These are phyloP conservation scores for Radopholus similis DNA, from an alignment of 1,140 invertebrate species.

Conservation along the genomic window DNA sequence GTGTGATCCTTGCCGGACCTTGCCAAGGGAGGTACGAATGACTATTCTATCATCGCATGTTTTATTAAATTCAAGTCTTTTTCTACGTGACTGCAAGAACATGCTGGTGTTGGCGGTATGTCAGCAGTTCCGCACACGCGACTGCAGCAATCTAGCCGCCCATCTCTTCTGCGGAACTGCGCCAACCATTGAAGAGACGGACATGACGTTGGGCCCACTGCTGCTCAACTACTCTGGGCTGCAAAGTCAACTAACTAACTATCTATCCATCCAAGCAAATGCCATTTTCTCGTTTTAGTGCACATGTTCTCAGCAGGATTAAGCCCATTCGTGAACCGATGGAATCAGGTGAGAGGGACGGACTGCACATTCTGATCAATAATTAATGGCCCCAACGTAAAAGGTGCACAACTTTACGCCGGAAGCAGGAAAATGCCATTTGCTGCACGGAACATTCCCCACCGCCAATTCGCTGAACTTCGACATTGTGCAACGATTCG, in stretches of 20 bases:
- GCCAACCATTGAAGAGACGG: slow-evolving; percentile 46
- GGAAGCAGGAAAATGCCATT: slow-evolving; percentile 19
- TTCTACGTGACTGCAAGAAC: slow-evolving; percentile 39
- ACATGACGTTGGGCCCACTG: slow-evolving; percentile 27
- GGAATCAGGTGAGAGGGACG: slow-evolving; percentile 10
- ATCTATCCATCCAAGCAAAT: background rate
- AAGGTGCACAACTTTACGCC: slow-evolving; percentile 43
- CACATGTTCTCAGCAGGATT: slow-evolving; percentile 32
- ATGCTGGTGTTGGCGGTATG: slow-evolving; percentile 34
- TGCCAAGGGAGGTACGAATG: slow-evolving; percentile 35
- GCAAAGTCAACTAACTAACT: slow-evolving; percentile 21
- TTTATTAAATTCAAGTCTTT: slow-evolving; percentile 43
- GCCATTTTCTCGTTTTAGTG: slow-evolving; percentile 24
- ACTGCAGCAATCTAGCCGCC: slow-evolving; percentile 28
- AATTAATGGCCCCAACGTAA: background rate
- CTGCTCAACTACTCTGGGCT: slow-evolving; percentile 29
- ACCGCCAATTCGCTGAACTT: slow-evolving; percentile 30
- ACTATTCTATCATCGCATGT: background rate
- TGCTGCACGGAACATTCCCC: background rate
- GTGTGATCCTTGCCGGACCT: slow-evolving; percentile 44
- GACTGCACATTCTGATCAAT: no score
- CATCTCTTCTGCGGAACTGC: slow-evolving; percentile 39
- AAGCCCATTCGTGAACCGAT: slow-evolving; percentile 37
- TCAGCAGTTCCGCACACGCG: slow-evolving; percentile 45
- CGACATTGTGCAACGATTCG: background rate